phyloP scores from a whole-genome alignment of 2,797 vertebrate species.

The Lophotriccus pileatus region DNA sequence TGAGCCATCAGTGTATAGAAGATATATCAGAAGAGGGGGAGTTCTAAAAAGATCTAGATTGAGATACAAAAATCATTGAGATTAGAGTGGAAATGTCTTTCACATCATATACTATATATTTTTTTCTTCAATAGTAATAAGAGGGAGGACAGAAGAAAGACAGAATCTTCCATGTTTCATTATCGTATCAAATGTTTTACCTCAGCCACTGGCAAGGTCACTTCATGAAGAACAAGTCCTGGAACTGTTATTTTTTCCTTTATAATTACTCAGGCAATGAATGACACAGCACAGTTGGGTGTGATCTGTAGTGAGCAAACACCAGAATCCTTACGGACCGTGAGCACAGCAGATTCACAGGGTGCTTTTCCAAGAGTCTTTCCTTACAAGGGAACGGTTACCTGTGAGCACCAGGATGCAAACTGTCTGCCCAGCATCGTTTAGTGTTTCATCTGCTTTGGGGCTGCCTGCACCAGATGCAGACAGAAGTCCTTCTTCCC shows the following conservation, averaged over 20 bases:
- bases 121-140: background rate
- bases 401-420: background rate
- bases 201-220: background rate
- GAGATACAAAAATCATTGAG: background rate
- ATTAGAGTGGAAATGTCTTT: background rate
- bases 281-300: background rate
- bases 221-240: background rate
- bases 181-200: background rate
- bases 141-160: background rate
- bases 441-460: background rate
- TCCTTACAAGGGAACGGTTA: background rate
- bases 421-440: background rate
- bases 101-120: background rate
- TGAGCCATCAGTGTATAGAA: background rate
- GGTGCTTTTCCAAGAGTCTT: background rate
- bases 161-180: background rate
- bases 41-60: background rate
- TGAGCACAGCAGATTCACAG: background rate
- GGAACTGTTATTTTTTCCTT: background rate
- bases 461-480: background rate
- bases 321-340: background rate
- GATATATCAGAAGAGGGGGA: fast-evolving
- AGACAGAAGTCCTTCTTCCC: background rate
- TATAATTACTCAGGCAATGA: background rate
- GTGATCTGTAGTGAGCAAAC: background rate